A percentile compares a stretch with the other conserved stretches of the same genome.
Conservation (phyloP, 92 coral and sea anemone genomes). For the Phymanthus crucifer region DNA sequence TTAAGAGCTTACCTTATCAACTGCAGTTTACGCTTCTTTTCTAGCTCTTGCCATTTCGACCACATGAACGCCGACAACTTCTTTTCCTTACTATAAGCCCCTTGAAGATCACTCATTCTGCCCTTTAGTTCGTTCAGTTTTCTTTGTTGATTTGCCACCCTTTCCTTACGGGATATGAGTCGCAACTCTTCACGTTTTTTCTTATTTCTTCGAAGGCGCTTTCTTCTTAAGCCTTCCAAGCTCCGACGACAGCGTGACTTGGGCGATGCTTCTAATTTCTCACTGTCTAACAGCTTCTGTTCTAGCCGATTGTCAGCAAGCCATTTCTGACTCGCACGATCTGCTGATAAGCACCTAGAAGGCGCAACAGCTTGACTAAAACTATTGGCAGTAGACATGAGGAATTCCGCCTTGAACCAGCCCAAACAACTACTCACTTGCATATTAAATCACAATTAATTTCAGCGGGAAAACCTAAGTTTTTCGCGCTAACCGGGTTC, state of each 20-base stretch:
- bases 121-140: background rate
- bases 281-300: background rate
- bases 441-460: background rate
- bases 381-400: background rate
- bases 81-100: background rate
- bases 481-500: background rate
- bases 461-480: background rate
- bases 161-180: background rate
- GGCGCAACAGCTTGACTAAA: background rate
- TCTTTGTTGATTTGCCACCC: background rate
- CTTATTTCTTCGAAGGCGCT: background rate
- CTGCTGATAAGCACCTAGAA: background rate
- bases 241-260: background rate
- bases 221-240: background rate
- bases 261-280: background rate
- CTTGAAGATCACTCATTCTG: background rate
- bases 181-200: background rate
- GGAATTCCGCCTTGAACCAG: background rate
- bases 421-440: background rate
- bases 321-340: background rate
- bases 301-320: background rate
- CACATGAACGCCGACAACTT: constrained; percentile 24
- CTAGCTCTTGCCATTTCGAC: constrained; percentile 31
- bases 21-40: background rate
- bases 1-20: background rate